Conservation (phyloP, 2,797 vertebrate species). For the Alcedo quadribrachys region DNA sequence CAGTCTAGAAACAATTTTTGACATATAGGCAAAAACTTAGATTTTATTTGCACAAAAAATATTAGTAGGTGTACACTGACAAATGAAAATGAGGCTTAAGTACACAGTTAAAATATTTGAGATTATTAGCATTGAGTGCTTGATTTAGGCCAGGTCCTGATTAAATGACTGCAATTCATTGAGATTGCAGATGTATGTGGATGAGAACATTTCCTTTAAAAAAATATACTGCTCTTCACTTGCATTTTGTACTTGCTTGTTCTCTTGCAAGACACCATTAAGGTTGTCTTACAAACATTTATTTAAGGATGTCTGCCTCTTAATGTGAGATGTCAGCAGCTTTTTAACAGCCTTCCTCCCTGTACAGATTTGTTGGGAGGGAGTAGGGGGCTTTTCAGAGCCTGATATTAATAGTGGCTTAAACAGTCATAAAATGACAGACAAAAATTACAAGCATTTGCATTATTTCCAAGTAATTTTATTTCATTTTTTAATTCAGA, state of each 20-base stretch:
- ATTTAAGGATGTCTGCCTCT: neutral
- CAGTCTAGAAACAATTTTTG: neutral
- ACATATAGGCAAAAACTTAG: neutral
- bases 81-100: neutral
- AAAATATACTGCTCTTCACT: neutral
- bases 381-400: neutral
- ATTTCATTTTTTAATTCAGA: neutral
- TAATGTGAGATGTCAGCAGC: neutral
- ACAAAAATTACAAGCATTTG: neutral
- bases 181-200: accelerated
- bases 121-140: neutral
- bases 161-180: neutral
- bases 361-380: neutral
- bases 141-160: neutral
- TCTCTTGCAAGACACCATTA: neutral
- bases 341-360: neutral
- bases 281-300: neutral
- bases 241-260: neutral
- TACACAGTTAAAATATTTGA: neutral
- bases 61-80: neutral
- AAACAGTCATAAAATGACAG: neutral
- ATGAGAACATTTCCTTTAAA: neutral
- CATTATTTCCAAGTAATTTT: neutral
- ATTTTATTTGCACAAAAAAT: neutral
- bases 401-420: neutral